These are phyloP conservation scores for Rhizoglyphus robini DNA, from an alignment of 1,140 invertebrate genomes.

Conservation along the genomic window DNA sequence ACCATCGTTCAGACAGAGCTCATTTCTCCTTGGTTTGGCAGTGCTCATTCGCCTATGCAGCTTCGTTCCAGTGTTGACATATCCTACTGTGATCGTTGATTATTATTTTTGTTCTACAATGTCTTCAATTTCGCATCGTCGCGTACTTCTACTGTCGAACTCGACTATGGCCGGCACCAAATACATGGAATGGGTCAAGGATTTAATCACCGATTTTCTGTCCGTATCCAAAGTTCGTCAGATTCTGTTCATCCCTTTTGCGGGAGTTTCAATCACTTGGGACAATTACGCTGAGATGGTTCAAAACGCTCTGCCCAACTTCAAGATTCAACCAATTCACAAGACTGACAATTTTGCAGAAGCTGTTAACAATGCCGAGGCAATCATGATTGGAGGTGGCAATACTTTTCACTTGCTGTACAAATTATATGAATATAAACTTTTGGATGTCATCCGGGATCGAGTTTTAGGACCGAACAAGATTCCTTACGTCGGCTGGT, in stretches of 20 bases:
- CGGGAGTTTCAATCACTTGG: constrained; percentile 42
- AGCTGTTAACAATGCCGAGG: constrained; percentile 47
- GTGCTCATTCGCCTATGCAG: too few relatives aligned
- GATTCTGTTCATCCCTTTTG: constrained; percentile 63
- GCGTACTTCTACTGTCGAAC: constrained; percentile 20
- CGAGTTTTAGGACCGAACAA: constrained; percentile 43
- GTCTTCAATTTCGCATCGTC: not conserved
- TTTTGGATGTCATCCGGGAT: constrained; percentile 49
- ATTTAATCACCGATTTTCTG: constrained; percentile 13
- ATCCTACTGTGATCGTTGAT: too few relatives aligned
- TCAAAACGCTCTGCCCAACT: constrained; percentile 26
- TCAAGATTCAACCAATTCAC: constrained; percentile 49
- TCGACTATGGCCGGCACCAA: not conserved
- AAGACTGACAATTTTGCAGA: constrained; percentile 38
- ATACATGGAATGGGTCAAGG: constrained; percentile 13
- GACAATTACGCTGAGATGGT: constrained; percentile 49
- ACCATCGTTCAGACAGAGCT: too few relatives aligned
- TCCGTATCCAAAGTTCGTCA: constrained; percentile 39
- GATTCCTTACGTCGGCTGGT: constrained; percentile 59
- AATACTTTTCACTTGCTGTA: constrained; percentile 59
- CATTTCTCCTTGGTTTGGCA: too few relatives aligned
- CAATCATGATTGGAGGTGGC: constrained; percentile 59
- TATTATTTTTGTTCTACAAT: too few relatives aligned
- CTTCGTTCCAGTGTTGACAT: too few relatives aligned
- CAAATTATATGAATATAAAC: constrained; percentile 49